Percentiles rank a stretch among this genome's conserved stretches.
These are phyloP conservation scores for Tipula lateralis DNA, from an alignment of 2,888 invertebrate species.

Conservation along the genomic window DNA sequence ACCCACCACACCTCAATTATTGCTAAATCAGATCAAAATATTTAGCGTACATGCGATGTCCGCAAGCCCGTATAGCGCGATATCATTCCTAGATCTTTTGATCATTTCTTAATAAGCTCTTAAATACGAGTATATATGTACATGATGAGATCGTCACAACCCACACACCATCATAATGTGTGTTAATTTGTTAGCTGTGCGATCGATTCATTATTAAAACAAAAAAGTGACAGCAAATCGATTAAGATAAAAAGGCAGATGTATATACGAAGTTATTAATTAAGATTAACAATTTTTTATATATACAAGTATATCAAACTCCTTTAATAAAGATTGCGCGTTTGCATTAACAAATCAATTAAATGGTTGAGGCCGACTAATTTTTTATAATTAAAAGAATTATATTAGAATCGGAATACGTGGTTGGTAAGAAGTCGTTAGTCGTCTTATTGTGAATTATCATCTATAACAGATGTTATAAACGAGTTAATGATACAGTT, in stretches of 20 bases:
- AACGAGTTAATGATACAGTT: not conserved
- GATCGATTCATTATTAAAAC: not conserved
- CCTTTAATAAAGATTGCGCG: not conserved
- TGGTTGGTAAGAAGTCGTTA: not conserved
- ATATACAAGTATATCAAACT: too few species aligned
- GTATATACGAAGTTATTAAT: not conserved
- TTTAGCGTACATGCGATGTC: not conserved
- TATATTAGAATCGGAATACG: not conserved
- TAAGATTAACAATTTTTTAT: not conserved
- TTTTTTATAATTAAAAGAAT: not conserved
- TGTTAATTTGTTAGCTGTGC: not conserved
- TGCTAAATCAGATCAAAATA: not conserved
- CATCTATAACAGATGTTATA: not conserved
- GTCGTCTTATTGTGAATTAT: not conserved
- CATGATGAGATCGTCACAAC: not conserved
- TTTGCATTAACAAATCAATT: not conserved
- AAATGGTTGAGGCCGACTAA: not conserved
- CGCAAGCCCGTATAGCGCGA: not conserved
- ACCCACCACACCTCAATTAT: not conserved
- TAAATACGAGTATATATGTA: not conserved
- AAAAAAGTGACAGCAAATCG: not conserved
- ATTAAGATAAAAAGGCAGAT: not conserved
- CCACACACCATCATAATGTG: not conserved
- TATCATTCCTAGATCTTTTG: not conserved
- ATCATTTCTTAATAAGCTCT: not conserved